Evolutionary conservation across 2,797 vertebrate genomes (phyloP).

Genomic region (Nasua narica): DNA sequence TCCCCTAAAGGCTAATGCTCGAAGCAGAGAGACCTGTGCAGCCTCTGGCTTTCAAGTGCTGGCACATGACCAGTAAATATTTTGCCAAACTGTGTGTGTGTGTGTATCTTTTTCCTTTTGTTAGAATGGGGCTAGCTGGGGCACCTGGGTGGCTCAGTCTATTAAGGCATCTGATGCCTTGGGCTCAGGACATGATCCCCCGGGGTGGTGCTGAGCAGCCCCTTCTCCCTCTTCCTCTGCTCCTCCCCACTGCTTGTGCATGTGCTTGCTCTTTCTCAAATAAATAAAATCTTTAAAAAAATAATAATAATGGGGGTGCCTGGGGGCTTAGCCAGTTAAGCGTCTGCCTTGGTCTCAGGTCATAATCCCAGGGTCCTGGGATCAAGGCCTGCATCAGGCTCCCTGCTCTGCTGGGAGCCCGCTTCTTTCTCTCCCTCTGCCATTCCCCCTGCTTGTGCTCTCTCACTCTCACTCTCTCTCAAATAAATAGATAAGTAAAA

Average conservation of each 20-base stretch:
- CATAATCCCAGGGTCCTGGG: not conserved
- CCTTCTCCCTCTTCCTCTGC: not conserved
- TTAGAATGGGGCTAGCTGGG: not conserved
- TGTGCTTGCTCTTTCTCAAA: not conserved
- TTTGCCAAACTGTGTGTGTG: not conserved
- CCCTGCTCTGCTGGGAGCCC: not conserved
- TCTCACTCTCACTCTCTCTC: too few species aligned
- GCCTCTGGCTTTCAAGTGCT: not conserved
- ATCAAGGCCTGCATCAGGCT: not conserved
- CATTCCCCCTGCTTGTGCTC: too few species aligned
- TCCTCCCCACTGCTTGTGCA: not conserved
- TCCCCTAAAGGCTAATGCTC: not conserved
- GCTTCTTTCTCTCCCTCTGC: not conserved
- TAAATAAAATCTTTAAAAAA: not conserved
- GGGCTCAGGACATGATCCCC: not conserved
- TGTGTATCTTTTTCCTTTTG: not conserved
- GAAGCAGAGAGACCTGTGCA: not conserved
- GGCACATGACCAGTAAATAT: not conserved
- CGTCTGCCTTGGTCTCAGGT: not conserved
- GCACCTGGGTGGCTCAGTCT: not conserved
- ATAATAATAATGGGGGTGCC: not conserved
- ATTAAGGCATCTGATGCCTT: not conserved
- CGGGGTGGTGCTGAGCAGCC: not conserved
- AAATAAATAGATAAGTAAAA: too few species aligned
- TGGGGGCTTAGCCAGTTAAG: not conserved